These are phyloP conservation scores for Brienomyrus brachyistius DNA, from an alignment of 2,113 vertebrate genomes.

Conservation along the genomic window DNA sequence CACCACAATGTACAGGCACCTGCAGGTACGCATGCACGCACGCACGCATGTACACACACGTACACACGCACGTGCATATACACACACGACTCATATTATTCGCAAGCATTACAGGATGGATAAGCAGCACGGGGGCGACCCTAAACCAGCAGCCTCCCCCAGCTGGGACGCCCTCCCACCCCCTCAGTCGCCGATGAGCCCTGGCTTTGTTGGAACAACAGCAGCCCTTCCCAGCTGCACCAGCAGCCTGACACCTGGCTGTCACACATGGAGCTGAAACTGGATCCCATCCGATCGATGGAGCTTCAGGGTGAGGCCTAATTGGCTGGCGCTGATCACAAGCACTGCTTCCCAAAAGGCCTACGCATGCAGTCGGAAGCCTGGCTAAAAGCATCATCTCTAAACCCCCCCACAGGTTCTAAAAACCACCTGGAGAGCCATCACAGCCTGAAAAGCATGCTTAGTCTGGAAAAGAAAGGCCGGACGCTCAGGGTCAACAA, in stretches of 20 bases:
- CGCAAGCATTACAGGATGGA: neutral
- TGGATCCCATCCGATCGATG: slow-evolving; percentile 9
- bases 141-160: neutral
- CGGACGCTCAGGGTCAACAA: neutral
- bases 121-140: neutral
- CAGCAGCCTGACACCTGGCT: neutral
- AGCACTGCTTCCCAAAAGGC: neutral
- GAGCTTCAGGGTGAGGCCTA: neutral
- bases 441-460: neutral
- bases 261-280: neutral
- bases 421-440: neutral
- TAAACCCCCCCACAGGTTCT: neutral
- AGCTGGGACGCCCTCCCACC: neutral
- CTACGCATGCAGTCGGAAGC: neutral
- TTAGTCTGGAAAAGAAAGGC: neutral
- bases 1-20: neutral
- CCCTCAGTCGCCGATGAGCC: neutral
- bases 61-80: neutral
- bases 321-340: neutral
- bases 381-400: neutral
- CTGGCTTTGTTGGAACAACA: neutral
- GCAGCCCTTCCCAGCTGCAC: neutral
- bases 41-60: neutral
- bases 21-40: neutral
- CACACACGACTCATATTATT: neutral